These are phyloP conservation scores for Gymnorhina tibicen DNA, from an alignment of 2,113 vertebrate genomes.

Conservation along the genomic window DNA sequence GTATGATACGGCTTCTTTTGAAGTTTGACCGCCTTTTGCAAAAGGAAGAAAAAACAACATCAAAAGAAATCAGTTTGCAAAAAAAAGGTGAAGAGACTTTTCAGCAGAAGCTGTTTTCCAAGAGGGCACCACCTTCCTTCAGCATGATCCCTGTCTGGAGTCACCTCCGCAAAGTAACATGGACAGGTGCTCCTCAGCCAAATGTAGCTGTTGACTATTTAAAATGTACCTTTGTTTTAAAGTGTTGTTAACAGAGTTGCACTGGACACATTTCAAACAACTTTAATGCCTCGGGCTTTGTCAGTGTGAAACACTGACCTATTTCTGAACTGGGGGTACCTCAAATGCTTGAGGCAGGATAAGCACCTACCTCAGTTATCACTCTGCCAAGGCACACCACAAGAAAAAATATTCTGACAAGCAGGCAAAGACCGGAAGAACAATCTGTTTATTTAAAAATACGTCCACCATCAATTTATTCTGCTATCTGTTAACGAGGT, in stretches of 20 bases:
- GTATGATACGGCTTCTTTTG: neutral
- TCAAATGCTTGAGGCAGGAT: neutral
- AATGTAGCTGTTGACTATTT: neutral
- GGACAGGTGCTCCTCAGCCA: neutral
- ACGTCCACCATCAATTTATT: neutral
- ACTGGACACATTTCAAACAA: neutral
- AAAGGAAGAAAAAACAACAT: neutral
- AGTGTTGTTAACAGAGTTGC: neutral
- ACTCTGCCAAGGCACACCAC: neutral
- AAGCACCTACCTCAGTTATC: neutral
- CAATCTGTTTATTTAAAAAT: neutral
- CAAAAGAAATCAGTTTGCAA: neutral
- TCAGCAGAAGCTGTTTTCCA: neutral
- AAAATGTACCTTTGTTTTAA: neutral
- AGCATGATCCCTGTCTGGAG: neutral
- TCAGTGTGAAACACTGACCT: neutral
- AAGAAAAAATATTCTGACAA: neutral
- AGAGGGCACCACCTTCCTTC: neutral
- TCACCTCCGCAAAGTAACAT: neutral
- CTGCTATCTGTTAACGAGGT: neutral
- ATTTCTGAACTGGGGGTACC: neutral
- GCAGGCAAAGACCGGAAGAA: neutral
- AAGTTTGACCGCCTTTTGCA: neutral
- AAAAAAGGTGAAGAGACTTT: neutral
- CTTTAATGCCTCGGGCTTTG: rapidly evolving